These are phyloP conservation scores for Gymnoscopelus microlampas DNA, from an alignment of 2,797 vertebrate species.

Conservation along the genomic window DNA sequence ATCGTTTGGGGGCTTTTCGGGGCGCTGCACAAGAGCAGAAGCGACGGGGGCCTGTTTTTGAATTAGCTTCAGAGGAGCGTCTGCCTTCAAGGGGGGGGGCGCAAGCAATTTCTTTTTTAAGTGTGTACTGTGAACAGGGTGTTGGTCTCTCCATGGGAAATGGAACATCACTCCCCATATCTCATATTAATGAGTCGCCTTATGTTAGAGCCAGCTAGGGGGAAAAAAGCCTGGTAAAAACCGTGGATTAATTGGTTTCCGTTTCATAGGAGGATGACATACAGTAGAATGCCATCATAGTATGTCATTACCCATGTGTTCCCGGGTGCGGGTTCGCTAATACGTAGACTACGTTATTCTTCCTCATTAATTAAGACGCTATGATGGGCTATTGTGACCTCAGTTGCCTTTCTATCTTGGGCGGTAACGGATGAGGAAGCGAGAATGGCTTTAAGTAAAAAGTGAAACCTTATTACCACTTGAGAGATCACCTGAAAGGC, in stretches of 20 bases:
- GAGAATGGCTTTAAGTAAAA: conserved; percentile 15
- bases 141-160: conserved; percentile 38
- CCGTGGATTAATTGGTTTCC: conserved; percentile 2
- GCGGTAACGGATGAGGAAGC: neutral
- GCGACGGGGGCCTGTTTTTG: neutral
- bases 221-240: no score
- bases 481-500: conserved; percentile 18
- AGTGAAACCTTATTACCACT: conserved; percentile 25
- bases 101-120: conserved; percentile 15
- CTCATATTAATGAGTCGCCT: conserved; percentile 1
- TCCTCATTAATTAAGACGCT: conserved; percentile 10
- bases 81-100: neutral
- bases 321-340: neutral
- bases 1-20: neutral
- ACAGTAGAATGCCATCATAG: neutral
- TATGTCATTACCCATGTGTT: neutral
- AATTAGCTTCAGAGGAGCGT: neutral
- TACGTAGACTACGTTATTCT: neutral
- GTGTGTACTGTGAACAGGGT: conserved; percentile 2
- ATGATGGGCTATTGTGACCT: conserved; percentile 10
- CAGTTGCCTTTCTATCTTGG: conserved; percentile 14
- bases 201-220: neutral
- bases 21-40: conserved; percentile 3
- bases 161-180: conserved; percentile 20
- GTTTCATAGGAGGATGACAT: neutral